phyloP scores from a whole-genome alignment of 2,113 vertebrate genomes.

The Lanius collurio region DNA sequence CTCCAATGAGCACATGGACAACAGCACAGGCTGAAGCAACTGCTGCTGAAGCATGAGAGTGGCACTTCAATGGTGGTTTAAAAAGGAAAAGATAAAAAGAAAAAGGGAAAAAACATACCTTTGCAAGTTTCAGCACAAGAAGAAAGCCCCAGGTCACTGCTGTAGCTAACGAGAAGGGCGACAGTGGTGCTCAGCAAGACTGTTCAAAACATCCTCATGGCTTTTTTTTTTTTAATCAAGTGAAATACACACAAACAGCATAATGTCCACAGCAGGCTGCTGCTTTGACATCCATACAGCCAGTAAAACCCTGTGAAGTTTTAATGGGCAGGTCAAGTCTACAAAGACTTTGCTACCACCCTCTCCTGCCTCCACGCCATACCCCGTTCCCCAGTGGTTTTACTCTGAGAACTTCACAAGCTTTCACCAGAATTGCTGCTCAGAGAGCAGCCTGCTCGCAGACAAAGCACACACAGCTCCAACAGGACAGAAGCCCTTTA shows the following conservation, averaged over 20 bases:
- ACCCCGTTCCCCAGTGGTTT: neutral
- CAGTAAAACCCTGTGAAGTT: neutral
- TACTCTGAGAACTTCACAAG: neutral
- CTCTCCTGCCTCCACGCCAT: neutral
- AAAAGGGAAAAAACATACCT: neutral
- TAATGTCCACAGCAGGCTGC: neutral
- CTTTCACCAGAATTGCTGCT: neutral
- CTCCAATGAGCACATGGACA: rapidly evolving
- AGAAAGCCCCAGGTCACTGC: neutral
- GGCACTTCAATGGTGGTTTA: neutral
- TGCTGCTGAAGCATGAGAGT: neutral
- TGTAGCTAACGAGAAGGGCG: neutral
- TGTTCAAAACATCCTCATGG: neutral
- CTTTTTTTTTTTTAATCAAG: neutral
- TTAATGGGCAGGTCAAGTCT: neutral
- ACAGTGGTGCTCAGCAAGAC: neutral
- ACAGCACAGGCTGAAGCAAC: neutral
- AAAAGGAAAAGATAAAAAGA: neutral
- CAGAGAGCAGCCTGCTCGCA: neutral
- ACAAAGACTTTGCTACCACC: neutral
- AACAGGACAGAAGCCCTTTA: neutral
- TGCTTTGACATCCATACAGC: neutral
- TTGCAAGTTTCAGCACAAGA: neutral
- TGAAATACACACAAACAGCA: neutral
- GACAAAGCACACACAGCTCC: neutral